Base-by-base conservation (phyloP, 2,888 invertebrate species). In the Acanthopleura granulata region DNA sequence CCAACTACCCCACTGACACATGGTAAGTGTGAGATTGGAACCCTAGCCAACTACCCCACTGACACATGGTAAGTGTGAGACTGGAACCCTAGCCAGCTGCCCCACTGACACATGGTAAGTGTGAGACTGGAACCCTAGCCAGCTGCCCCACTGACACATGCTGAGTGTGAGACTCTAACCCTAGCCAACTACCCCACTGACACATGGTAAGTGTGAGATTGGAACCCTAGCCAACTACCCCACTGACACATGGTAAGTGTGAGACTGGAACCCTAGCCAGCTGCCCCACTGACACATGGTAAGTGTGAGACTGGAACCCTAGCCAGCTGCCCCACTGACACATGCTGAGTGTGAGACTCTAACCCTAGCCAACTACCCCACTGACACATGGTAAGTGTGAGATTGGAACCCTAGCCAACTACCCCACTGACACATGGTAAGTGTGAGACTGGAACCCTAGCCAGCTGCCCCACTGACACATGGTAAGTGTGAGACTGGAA, bases 251-350 rank as follows among this genome's bases (percentile, higher is more conserved):
- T 40, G 40, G 91, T 91, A 78, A 77, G 83, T 40, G 40, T 40
- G 40, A 40, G 40, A 40, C 3, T 40, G 40, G 89, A 40, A 91
- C 16, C 80, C 90, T 27, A 40, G 83, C 86, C 72, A 90, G 86
- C 80, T 87, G 86, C 72, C 90, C 90, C 6, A 86, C 88, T 66
- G 90, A 91, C 81, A 61, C 62, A 57, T 90, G 90, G 91, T 91
- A 78, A 77, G 83, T 40, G 40, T 40, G 40, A 40, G 40, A 90
- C 90, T 82, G 84, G 84, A 25, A 86, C 87, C 16, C 80, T 90
- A 27, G 83, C 86, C 72, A 90, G 86, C 80, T 87, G 86, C 72
- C 90, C 91, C 62, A 86, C 88, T 66, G 90, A 91, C 81, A 61
- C 62, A 57, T 90, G 90, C 90, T 91, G 78, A 77, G 83, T 40